A percentile compares a stretch with the other conserved stretches of the same genome.
phyloP scores from a whole-genome alignment of 1,140 invertebrate species.

The Papilio glaucus region DNA sequence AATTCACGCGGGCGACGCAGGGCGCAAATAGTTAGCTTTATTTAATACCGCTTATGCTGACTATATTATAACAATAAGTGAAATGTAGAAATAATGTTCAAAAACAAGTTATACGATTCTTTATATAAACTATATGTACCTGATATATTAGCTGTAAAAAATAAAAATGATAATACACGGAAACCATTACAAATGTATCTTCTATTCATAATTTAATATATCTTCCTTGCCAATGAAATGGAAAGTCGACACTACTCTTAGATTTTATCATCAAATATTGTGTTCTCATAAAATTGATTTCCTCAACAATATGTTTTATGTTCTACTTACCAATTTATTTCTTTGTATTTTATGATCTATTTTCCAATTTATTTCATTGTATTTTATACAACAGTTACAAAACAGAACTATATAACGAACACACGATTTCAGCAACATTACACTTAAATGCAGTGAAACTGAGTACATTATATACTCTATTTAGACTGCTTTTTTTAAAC shows the following conservation, averaged over 20 bases:
- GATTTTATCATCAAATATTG: neutral
- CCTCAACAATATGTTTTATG: too few relatives aligned
- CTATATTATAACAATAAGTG: too few relatives aligned
- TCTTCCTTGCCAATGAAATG: neutral
- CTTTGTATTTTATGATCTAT: constrained; percentile 3
- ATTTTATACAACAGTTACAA: constrained; percentile 3
- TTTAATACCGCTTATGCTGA: too few relatives aligned
- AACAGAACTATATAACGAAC: neutral
- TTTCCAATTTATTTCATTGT: neutral
- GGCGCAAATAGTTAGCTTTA: too few relatives aligned
- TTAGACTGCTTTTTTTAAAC: too few relatives aligned
- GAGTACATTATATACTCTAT: too few relatives aligned
- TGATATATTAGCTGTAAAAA: neutral
- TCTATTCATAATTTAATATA: neutral
- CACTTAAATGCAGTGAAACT: too few relatives aligned
- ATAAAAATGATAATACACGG: neutral
- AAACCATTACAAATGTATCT: constrained; percentile 3
- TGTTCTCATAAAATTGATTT: neutral
- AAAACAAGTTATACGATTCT: neutral
- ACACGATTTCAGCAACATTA: neutral
- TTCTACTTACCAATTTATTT: too few relatives aligned
- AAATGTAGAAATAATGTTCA: neutral
- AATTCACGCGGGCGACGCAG: too few relatives aligned
- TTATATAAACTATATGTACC: neutral
- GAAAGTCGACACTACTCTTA: neutral